Evolutionary conservation across 2,888 invertebrate species (phyloP).

Genomic region (Metellina segmentata): DNA sequence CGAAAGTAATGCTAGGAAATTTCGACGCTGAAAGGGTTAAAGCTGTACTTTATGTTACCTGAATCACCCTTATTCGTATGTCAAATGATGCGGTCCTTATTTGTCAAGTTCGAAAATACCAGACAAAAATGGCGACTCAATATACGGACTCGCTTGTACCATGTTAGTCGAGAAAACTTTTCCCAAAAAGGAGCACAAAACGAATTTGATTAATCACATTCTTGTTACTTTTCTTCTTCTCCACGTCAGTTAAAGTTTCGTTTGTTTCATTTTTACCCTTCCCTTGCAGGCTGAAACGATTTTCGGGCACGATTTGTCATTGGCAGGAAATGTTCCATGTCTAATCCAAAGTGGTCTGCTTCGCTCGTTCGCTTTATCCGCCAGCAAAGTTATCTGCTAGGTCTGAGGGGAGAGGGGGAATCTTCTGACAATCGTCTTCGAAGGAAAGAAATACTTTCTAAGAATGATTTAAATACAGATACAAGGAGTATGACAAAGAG

Average conservation of each 20-base stretch:
- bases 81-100: neutral
- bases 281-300: constrained; percentile 24
- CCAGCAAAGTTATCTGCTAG: neutral
- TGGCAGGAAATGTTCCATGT: constrained; percentile 61
- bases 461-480: neutral
- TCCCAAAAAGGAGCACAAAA: constrained; percentile 8
- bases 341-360: constrained; percentile 35
- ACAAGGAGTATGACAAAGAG: neutral
- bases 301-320: constrained; percentile 54
- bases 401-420: neutral
- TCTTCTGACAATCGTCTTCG: neutral
- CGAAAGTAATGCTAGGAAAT: too few species aligned
- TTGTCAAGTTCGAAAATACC: neutral
- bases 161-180: neutral
- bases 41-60: too few species aligned
- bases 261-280: constrained; percentile 35
- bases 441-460: neutral
- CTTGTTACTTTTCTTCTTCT: constrained; percentile 46
- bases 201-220: constrained; percentile 65
- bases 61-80: neutral
- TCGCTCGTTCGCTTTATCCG: neutral
- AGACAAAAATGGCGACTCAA: constrained; percentile 37
- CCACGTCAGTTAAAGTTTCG: constrained; percentile 47
- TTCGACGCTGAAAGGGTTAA: too few species aligned
- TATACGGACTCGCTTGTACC: neutral